Base-by-base conservation (phyloP, 1,140 invertebrate genomes). In the Heliothis subflexa region DNA sequence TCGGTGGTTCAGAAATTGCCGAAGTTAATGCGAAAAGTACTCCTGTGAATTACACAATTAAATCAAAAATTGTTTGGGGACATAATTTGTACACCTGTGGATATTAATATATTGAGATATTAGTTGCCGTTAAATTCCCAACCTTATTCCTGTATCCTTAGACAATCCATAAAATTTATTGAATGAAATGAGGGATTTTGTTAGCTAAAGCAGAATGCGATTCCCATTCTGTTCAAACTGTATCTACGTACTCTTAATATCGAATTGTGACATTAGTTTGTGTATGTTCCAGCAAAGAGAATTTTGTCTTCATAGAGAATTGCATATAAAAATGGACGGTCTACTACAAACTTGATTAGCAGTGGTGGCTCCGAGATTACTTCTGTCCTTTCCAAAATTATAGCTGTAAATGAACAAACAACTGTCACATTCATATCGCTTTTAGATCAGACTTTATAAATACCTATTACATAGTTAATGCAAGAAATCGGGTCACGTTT, bases 251-350 rank as follows among this genome's bases (percentile, higher is more conserved):
- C 9, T 13, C 9, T 4, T 18, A 33, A 52, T 9, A 33, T 71
- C 3, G 11, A 28, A 28, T 13, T 33, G 1, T 11, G 12, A 21
- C 45, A 28, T 73, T 73, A 73, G n/a, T 25, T 70, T 7, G 79
- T 73, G 68, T 81, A 83, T 18, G 77, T 79, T n/a, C 82, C 82
- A 68, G 74, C 47, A 49, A 83, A 83, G 5, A 83, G 33, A 12
- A 79, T 57, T 52, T 76, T 78, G 57, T 83, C 82, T 75, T 81
- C 28, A 52, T 76, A 73, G 13, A 83, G 59, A 33, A 83, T 81
- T 3, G 52, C 12, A 54, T 74, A 83, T 7, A 83, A 45, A 76
- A 83, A 83, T 1, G 81, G 79, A 66, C 33, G 82, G 59, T 83
- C 82, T 3, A 79, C 76, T 28, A 33, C 70, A 13, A 83, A 83